Evolutionary conservation across 2,113 vertebrate species (phyloP).

Genomic region (Arenaria interpres): DNA sequence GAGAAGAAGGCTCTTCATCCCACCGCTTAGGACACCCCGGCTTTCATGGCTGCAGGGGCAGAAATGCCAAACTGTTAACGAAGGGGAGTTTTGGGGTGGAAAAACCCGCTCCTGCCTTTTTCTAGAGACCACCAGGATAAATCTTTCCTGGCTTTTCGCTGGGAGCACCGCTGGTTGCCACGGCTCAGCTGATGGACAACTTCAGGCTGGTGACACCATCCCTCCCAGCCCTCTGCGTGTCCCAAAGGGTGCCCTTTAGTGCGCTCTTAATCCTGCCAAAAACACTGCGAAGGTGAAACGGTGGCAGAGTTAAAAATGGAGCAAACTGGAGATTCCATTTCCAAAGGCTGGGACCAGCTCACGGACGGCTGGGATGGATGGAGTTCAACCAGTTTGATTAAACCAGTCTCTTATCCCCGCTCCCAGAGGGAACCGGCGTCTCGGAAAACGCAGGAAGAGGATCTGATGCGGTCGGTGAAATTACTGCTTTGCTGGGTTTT

Average conservation of each 20-base stretch:
- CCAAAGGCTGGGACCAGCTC: neutral
- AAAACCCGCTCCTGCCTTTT: neutral
- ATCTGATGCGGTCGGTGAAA: neutral
- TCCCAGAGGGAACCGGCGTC: neutral
- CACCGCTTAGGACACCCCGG: accelerated
- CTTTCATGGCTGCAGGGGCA: neutral
- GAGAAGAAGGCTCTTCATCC: neutral
- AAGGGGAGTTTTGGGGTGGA: neutral
- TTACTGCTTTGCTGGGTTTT: neutral
- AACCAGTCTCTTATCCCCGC: neutral
- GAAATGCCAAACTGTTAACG: neutral
- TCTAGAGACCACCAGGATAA: neutral
- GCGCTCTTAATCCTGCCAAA: neutral
- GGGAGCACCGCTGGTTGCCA: neutral
- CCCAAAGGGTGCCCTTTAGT: neutral
- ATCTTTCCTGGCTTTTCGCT: neutral
- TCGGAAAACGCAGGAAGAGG: neutral
- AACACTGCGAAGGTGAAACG: neutral
- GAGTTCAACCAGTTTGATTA: neutral
- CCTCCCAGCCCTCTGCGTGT: neutral
- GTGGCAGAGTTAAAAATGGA: accelerated
- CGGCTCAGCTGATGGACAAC: constrained; percentile 15
- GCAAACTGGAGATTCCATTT: accelerated
- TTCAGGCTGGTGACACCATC: neutral
- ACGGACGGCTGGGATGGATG: accelerated